phyloP scores from a whole-genome alignment of 1,140 invertebrate genomes.

The Antheraea pernyi region DNA sequence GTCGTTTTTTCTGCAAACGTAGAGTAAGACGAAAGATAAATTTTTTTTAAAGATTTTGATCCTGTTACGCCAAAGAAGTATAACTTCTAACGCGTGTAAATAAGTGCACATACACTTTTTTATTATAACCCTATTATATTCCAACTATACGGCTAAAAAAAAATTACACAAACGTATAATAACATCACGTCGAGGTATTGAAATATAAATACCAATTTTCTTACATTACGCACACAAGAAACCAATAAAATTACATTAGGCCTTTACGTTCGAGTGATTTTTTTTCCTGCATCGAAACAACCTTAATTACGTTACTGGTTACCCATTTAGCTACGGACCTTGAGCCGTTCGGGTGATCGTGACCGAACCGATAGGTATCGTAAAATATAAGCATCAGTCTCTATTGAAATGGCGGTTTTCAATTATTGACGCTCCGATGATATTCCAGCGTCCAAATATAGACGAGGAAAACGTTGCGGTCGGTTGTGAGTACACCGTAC shows the following conservation, averaged over 20 bases:
- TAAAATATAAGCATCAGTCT: constrained; percentile 40
- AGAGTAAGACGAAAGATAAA: too few relatives aligned
- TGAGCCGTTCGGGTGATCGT: constrained; percentile 43
- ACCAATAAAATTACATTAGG: constrained; percentile 32
- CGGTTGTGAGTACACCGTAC: background rate
- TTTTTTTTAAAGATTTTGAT: too few relatives aligned
- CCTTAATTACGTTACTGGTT: constrained; percentile 45
- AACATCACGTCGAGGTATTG: background rate
- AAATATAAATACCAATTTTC: background rate
- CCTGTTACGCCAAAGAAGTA: too few relatives aligned
- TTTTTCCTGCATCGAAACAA: constrained; percentile 31
- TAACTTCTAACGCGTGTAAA: too few relatives aligned
- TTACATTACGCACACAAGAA: constrained; percentile 17
- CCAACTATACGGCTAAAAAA: background rate
- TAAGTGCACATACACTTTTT: too few relatives aligned
- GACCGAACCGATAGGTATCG: constrained; percentile 46
- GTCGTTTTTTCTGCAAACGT: too few relatives aligned
- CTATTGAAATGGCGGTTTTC: constrained; percentile 49
- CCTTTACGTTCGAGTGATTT: constrained; percentile 33
- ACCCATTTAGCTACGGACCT: constrained; percentile 43
- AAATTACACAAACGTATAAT: background rate
- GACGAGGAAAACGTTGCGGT: constrained; percentile 18
- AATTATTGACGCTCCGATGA: constrained; percentile 36
- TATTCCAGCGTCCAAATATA: constrained; percentile 19
- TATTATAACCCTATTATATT: too few relatives aligned